These are phyloP conservation scores for Eledona agricola DNA, from an alignment of 2,888 invertebrate genomes.

Conservation along the genomic window DNA sequence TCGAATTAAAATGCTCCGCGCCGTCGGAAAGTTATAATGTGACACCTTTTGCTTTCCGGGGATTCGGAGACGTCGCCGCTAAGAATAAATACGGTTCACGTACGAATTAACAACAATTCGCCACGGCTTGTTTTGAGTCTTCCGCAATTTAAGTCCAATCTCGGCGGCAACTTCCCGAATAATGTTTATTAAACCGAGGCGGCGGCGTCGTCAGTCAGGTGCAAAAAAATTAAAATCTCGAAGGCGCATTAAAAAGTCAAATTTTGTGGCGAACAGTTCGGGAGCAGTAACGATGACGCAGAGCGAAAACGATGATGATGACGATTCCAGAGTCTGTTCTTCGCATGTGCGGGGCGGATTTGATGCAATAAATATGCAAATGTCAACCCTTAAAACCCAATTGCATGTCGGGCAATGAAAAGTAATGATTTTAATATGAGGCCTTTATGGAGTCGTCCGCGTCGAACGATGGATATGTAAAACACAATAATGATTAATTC, in stretches of 20 bases:
- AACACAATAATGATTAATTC: slow-evolving; percentile 41
- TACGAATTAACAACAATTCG: no score
- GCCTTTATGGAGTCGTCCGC: slow-evolving; percentile 10
- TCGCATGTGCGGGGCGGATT: slow-evolving; percentile 28
- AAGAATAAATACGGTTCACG: no score
- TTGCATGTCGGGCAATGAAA: slow-evolving; percentile 29
- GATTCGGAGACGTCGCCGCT: no score
- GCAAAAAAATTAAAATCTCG: slow-evolving; percentile 32
- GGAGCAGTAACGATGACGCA: slow-evolving; percentile 4
- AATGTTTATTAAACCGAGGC: slow-evolving; percentile 43
- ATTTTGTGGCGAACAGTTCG: background rate
- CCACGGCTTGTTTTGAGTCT: slow-evolving; percentile 8
- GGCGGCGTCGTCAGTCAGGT: slow-evolving; percentile 44
- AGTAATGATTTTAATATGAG: slow-evolving; percentile 31
- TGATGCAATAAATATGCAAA: slow-evolving; percentile 32
- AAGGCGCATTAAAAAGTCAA: slow-evolving; percentile 22
- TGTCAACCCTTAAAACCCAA: slow-evolving; percentile 25
- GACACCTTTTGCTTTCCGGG: no score
- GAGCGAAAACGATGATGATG: slow-evolving; percentile 17
- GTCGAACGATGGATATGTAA: slow-evolving; percentile 34
- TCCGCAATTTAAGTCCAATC: slow-evolving; percentile 39
- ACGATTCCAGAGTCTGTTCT: slow-evolving; percentile 2
- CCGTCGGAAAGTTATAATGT: slow-evolving; percentile 15
- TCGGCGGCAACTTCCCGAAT: slow-evolving; percentile 45
- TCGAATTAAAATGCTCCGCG: slow-evolving; percentile 50